Base-by-base conservation (phyloP, 2,113 vertebrate genomes). In the Probosciger aterrimus region DNA sequence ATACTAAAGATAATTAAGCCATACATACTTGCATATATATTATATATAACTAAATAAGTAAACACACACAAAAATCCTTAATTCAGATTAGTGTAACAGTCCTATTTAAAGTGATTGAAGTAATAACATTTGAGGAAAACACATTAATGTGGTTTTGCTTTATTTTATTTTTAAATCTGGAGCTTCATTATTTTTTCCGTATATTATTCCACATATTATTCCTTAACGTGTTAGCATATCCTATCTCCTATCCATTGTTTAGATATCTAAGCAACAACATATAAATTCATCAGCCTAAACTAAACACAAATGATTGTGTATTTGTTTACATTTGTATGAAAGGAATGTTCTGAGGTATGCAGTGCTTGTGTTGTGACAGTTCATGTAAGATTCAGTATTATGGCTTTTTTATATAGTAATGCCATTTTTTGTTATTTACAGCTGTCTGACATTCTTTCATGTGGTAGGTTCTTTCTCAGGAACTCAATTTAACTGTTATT, bases 361-460 rank as follows among this genome's bases (percentile, higher is more conserved):
- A 98, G 98, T 98, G 98, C 98, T 98, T 98, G 98, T 98, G 97
- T 96, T 97, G 98, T 98, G 98, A 98, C 98, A 98, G 98, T 98
- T 98, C 98, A 98, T 98, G 98, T 99, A 98, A 99, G 98, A 98
- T 99, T 98, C 98, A 99, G 98, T 98, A 98, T 98, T 98, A 98
- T 84, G 52, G 96, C 97, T 97, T 96, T 97, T 97, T 97, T 96
- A 96, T 96, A 97, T 97, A 97, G 97, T 96, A 95, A 97, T 90
- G 96, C 97, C 96, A 74, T 98, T 97, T 96, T 96, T 88, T 98
- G 94, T 97, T 97, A 98, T 97, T 97, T 97, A 96, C 96, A 98
- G 97, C 90, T 95, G 97, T 97, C 97, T 97, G 97, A 98, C 96
- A 97, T 97, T 92, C 95, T 98, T 97, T 97, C 95, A 97, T 98